A percentile compares a stretch with the other conserved stretches of the same genome.
Conservation (phyloP, 1,140 invertebrate species). For the Melitaea cinxia region DNA sequence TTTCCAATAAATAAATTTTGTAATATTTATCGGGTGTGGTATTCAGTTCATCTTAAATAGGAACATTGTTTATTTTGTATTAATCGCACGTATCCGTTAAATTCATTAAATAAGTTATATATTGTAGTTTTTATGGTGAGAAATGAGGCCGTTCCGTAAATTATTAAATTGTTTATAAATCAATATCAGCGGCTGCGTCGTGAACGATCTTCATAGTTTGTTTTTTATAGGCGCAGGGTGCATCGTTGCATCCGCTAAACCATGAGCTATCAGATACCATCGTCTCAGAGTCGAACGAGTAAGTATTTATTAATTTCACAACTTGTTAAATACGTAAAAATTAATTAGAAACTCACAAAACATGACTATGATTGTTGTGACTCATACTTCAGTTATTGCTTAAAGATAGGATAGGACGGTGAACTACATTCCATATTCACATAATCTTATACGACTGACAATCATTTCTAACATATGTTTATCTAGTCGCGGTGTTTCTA, state of each 20-base stretch:
- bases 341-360: slow-evolving; percentile 16
- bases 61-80: slow-evolving; percentile 74
- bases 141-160: slow-evolving; percentile 35
- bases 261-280: slow-evolving; percentile 91
- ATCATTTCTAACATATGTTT: not conserved
- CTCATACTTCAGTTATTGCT: slow-evolving; percentile 36
- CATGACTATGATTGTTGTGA: slow-evolving; percentile 28
- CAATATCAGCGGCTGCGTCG: slow-evolving; percentile 61
- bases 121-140: slow-evolving; percentile 47
- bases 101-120: slow-evolving; percentile 44
- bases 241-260: slow-evolving; percentile 75
- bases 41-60: slow-evolving; percentile 65
- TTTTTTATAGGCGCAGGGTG: slow-evolving; percentile 72
- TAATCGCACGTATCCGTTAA: slow-evolving; percentile 47
- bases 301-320: slow-evolving; percentile 74
- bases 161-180: slow-evolving; percentile 50
- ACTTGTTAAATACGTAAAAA: not conserved
- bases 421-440: not conserved
- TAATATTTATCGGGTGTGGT: slow-evolving; percentile 71
- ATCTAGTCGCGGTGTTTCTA: slow-evolving; percentile 86
- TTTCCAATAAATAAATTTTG: slow-evolving; percentile 41
- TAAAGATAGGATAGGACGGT: not conserved
- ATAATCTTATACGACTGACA: not conserved
- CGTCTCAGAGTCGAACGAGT: slow-evolving; percentile 89
- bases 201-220: slow-evolving; percentile 50